phyloP scores from a whole-genome alignment of 1,140 invertebrate genomes.

The Akabosia matsudoensis region DNA sequence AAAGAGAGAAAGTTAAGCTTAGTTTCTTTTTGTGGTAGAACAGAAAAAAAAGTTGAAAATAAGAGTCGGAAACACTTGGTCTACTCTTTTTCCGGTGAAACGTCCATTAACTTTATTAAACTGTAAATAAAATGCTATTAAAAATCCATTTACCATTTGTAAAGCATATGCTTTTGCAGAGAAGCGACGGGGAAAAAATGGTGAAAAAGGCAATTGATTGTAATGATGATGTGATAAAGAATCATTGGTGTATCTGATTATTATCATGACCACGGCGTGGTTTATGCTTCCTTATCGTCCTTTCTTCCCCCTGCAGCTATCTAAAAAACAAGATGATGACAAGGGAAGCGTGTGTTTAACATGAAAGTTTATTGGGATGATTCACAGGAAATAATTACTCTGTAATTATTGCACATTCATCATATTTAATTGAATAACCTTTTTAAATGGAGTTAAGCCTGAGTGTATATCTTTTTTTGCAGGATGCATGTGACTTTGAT shows the following conservation, averaged over 20 bases:
- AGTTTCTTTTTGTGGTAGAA: background rate
- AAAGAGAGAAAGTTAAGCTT: background rate
- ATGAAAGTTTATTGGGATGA: no score
- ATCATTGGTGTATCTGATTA: background rate
- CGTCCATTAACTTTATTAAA: constrained; percentile 24
- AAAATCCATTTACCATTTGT: constrained; percentile 16
- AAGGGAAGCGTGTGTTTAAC: no score
- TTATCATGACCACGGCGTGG: background rate
- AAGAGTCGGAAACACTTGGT: constrained; percentile 17
- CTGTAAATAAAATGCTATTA: constrained; percentile 3
- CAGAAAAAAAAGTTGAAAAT: background rate
- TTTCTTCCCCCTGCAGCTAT: no score
- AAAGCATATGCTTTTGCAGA: no score
- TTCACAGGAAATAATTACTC: background rate
- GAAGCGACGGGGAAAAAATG: no score
- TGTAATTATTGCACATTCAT: constrained; percentile 37
- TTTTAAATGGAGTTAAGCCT: no score
- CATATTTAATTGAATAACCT: constrained; percentile 31
- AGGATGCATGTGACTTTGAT: no score
- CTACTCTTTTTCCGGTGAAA: constrained; percentile 16
- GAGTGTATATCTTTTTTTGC: no score
- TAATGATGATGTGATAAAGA: background rate
- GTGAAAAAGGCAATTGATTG: no score
- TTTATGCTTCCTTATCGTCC: no score
- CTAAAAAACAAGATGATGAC: no score